Percentiles rank a stretch among this genome's conserved stretches.
Conservation (phyloP, 2,888 invertebrate species). For the Dolomedes plantarius region DNA sequence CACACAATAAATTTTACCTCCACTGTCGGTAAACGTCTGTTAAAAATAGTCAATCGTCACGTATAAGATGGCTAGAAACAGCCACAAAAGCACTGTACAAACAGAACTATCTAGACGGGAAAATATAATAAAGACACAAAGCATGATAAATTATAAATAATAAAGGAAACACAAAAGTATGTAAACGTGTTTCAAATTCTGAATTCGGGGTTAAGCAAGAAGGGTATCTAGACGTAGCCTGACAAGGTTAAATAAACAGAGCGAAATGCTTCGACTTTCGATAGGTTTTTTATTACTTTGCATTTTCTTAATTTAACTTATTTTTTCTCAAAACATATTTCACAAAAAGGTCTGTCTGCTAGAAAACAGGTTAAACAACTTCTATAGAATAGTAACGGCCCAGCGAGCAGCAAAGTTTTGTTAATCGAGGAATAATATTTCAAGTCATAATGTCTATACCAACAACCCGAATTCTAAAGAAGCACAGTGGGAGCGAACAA, state of each 20-base stretch:
- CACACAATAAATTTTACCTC: too few relatives aligned
- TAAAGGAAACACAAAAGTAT: not conserved
- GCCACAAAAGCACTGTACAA: too few relatives aligned
- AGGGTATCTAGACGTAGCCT: not conserved
- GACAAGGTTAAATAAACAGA: conserved; percentile 34
- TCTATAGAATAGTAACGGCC: not conserved
- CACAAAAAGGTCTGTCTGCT: not conserved
- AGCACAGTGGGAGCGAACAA: too few relatives aligned
- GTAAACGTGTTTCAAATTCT: not conserved
- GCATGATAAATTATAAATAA: not conserved
- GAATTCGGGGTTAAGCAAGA: not conserved
- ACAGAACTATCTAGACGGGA: too few relatives aligned
- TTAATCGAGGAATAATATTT: not conserved
- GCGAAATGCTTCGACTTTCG: not conserved
- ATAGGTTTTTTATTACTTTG: conserved; percentile 20
- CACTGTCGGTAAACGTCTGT: too few relatives aligned
- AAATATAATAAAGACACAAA: too few relatives aligned
- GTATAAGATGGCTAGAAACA: too few relatives aligned
- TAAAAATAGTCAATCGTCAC: too few relatives aligned
- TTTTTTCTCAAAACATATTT: conserved; percentile 12
- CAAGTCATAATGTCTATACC: not conserved
- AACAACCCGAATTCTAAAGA: not conserved
- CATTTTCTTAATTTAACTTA: conserved; percentile 7
- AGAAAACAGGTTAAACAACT: conserved; percentile 25
- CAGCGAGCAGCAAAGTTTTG: not conserved